Conservation (phyloP, 2,113 vertebrate genomes). For the Poeciliopsis occidentalis region DNA sequence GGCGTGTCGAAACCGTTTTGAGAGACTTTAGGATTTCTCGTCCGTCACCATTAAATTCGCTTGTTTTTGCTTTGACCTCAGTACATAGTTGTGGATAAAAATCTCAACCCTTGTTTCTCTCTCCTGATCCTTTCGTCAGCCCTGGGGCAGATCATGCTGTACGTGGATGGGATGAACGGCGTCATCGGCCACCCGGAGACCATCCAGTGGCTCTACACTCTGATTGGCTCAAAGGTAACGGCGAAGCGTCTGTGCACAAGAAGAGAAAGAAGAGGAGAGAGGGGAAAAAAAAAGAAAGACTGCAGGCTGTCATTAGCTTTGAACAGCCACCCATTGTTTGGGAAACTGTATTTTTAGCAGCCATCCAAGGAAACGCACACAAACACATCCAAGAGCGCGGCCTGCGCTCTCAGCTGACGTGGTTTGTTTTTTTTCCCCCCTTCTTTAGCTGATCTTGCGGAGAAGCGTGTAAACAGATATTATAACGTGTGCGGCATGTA, state of each 20-base stretch:
- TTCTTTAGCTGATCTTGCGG: neutral
- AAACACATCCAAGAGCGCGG: constrained; percentile 31
- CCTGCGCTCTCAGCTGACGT: constrained; percentile 17
- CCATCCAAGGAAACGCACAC: constrained; percentile 24
- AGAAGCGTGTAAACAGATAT: neutral
- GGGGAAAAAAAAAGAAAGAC: neutral
- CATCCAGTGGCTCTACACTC: constrained; percentile 93
- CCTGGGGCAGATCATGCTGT: constrained; percentile 97
- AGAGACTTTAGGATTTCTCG: neutral
- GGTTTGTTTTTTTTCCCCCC: constrained; percentile 25
- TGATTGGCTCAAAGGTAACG: constrained; percentile 93
- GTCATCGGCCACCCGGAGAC: constrained; percentile 92
- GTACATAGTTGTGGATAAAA: neutral
- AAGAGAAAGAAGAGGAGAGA: neutral
- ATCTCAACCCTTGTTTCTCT: neutral
- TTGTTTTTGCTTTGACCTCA: neutral
- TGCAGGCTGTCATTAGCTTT: neutral
- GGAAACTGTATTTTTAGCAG: constrained; percentile 40
- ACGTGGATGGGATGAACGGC: constrained; percentile 97
- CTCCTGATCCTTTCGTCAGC: constrained; percentile 73
- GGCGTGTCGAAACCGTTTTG: too few species aligned
- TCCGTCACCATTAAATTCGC: neutral
- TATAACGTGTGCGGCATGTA: neutral
- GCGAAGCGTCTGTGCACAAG: neutral
- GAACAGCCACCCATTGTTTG: constrained; percentile 26